Evolutionary conservation across 2,888 invertebrate genomes (phyloP), one percentile per base, ranked within the genome.

Genomic region (Scaptomyza reducta): DNA sequence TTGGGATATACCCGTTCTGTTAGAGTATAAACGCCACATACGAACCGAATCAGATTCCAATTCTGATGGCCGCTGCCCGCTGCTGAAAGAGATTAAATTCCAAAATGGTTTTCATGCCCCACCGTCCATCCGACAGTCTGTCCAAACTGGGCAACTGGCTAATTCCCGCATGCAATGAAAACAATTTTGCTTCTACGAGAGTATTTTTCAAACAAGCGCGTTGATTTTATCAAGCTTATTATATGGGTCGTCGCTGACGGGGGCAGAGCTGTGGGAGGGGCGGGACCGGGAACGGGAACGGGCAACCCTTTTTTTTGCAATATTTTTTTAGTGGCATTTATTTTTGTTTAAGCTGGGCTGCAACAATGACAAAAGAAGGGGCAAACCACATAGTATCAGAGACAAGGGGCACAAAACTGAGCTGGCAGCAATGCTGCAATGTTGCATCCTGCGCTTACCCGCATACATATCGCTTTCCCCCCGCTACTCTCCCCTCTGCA

Each of bases 151-250:
- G 25, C 16, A 55, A 49, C 47, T 47, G 76, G 85, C 72, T 85
- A 87, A 81, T 87, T 87, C 86, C 87, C 85, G 71, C 74, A 81
- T 81, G 83, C 72, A 75, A 67, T 70, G 88, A 73, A 85, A 82
- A 85, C 79, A 81, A 73, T 87, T 81, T 71, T 42, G 51, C 51
- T 71, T 53, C n/a, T 41, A 47, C 77, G 60, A 65, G 60, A 65
- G 57, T 61, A 71, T 66, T 79, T 55, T 47, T 27, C 22, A 33
- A 64, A 61, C 77, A 69, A 80, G 70, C 71, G 81, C 85, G 78
- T 81, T 85, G 88, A 82, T 82, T 83, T 74, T 77, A 88, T 83
- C 82, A 74, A 67, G 88, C 82, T 88, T 88, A 86, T 88, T 88
- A 83, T 79, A 69, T 86, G 82, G 87, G 84, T 86, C 70, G 79